Conservation (phyloP, 2,888 invertebrate genomes). For the Orthonychiurus folsomi region DNA sequence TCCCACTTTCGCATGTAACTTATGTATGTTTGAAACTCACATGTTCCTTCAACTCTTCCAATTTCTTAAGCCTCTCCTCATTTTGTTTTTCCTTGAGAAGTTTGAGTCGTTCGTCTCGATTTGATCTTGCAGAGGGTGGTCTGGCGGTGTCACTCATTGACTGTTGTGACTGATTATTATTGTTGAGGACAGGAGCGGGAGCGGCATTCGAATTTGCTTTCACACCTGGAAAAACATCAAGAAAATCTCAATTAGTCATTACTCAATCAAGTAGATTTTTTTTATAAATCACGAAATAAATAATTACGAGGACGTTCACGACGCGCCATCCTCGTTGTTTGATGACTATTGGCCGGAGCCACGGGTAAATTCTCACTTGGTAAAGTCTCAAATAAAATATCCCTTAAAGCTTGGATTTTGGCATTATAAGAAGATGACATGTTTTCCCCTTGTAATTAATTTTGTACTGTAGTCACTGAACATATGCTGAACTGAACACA, state of each 20-base stretch:
- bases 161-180: neutral
- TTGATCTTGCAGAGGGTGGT: neutral
- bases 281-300: neutral
- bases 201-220: conserved; percentile 5
- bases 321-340: too few relatives aligned
- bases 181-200: neutral
- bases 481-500: neutral
- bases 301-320: too few relatives aligned
- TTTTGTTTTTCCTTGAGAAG: conserved; percentile 71
- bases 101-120: conserved; percentile 23
- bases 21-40: conserved; percentile 39
- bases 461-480: neutral
- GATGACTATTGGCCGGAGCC: too few relatives aligned
- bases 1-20: too few relatives aligned
- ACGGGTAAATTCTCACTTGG: conserved; percentile 11
- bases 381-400: conserved; percentile 8
- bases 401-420: neutral
- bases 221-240: conserved; percentile 6
- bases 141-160: neutral
- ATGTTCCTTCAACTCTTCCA: conserved; percentile 80
- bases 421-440: conserved; percentile 4
- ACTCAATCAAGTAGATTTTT: conserved; percentile 2
- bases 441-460: too few relatives aligned
- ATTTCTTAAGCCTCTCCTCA: conserved; percentile 76
- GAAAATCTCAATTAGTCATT: too few relatives aligned